Percentiles rank a stretch among this genome's conserved stretches.
Conservation (phyloP, 23 tunicate genomes). For the Corella eumyota region DNA sequence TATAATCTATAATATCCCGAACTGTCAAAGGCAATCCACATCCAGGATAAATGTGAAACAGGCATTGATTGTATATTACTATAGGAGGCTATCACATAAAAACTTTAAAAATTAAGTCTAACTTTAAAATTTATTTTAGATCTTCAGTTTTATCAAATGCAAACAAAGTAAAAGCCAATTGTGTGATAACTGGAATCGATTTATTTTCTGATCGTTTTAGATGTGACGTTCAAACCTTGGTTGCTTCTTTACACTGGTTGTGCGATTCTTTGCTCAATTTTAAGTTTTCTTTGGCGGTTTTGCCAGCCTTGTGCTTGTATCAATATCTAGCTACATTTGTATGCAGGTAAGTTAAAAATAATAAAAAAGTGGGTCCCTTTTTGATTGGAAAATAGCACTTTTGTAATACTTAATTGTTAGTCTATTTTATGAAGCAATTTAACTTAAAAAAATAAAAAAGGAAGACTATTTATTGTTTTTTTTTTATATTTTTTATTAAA, state of each 20-base stretch:
- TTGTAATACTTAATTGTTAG: too few species aligned
- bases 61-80: too few species aligned
- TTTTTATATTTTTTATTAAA: too few species aligned
- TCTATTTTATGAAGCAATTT: not conserved
- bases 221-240: conserved; percentile 36
- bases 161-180: not conserved
- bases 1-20: too few species aligned
- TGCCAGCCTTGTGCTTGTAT: conserved; percentile 50
- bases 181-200: conserved; percentile 32
- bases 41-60: too few species aligned
- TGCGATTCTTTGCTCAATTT: conserved; percentile 46
- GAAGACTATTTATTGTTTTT: not conserved
- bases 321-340: conserved; percentile 85
- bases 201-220: conserved; percentile 66
- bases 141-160: too few species aligned
- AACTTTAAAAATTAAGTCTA: too few species aligned
- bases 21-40: too few species aligned
- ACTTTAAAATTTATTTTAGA: too few species aligned
- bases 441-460: not conserved
- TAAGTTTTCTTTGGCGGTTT: conserved; percentile 32
- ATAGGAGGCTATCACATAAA: too few species aligned
- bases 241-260: conserved; percentile 73
- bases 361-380: too few species aligned
- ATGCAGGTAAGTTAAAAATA: conserved; percentile 58
- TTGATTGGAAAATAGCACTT: too few species aligned